Base-by-base conservation (phyloP, 2,888 invertebrate genomes). In the Yponomeuta sedellus region DNA sequence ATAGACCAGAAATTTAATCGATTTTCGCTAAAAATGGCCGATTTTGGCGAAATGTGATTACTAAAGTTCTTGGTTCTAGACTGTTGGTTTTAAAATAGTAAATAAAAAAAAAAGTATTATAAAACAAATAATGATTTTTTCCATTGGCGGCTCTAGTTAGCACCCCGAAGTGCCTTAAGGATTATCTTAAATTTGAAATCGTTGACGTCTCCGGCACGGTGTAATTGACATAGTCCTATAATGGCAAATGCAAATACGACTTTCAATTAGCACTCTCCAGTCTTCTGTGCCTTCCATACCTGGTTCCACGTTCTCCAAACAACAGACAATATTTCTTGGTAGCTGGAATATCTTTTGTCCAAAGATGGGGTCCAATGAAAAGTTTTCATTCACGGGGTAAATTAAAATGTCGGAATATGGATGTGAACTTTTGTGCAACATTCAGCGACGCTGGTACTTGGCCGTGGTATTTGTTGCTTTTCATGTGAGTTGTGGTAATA, bases 291-390 rank as follows among this genome's bases (percentile, higher is more conserved):
- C 5, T 52, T 52, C 16, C 44, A 44, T 52, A 3, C 44, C 59
- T 1, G 5, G 4, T 59, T 20, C 25, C n/a, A 59, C 22, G 20
- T 58, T 58, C 11, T 58, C 4, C 58, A 58, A 58, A 58, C 59
- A 59, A 59, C 10, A 10, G 25, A 19, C 25, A n/a, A 5, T 22
- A 59, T 59, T 25, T 20, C 25, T 22, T 22, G 44, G 44, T 6
- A 58, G 20, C 58, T 20, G 59, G 59, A 59, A 22, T 59, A 59
- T 25, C 59, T 59, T 59, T 59, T 59, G 22, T 59, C 25, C 20
- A 59, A 25, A 59, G 59, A 59, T 20, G 12, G 25, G 25, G 59
- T 22, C 12, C 34, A 25, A 10, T 59, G 59, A 59, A 11, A 59
- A 25, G 59, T 59, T 20, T 22, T 59, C 59, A 22, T 25, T 59